These are phyloP conservation scores for Antechinus flavipes DNA, from an alignment of 2,113 vertebrate species.

Conservation along the genomic window DNA sequence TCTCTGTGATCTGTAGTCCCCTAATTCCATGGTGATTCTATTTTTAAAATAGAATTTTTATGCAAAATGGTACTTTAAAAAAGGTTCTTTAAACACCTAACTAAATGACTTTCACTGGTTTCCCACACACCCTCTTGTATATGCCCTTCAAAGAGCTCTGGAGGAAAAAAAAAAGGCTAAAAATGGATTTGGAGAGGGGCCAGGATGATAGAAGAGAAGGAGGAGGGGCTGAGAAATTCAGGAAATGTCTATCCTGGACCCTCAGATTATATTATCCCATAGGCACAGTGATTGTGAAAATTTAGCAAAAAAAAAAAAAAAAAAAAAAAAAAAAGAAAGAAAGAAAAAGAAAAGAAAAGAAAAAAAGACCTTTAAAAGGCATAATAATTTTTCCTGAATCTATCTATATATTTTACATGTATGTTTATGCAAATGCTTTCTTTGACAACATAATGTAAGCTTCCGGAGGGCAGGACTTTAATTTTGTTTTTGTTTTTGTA, in stretches of 20 bases:
- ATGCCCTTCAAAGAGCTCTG: not conserved
- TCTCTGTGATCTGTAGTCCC: not conserved
- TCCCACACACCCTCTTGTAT: not conserved
- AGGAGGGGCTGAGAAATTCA: not conserved
- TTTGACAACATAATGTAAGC: not conserved
- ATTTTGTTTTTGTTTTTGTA: not conserved
- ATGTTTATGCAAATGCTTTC: not conserved
- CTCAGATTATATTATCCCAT: not conserved
- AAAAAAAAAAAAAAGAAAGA: no score
- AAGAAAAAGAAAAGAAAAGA: no score
- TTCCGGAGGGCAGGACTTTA: not conserved
- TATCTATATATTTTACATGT: not conserved
- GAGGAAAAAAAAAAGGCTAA: not conserved
- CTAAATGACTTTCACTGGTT: slow-evolving; percentile 2
- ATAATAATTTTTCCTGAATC: not conserved
- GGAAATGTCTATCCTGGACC: not conserved
- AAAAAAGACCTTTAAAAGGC: not conserved
- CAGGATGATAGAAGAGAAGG: not conserved
- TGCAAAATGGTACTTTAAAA: not conserved
- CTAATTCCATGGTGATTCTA: not conserved
- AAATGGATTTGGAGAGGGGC: not conserved
- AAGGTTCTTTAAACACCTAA: slow-evolving; percentile 2
- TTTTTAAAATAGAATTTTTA: not conserved
- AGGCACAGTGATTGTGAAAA: not conserved
- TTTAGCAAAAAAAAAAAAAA: not conserved